Evolutionary conservation across 1,140 invertebrate species (phyloP).

Genomic region (Calephelis nemesis): DNA sequence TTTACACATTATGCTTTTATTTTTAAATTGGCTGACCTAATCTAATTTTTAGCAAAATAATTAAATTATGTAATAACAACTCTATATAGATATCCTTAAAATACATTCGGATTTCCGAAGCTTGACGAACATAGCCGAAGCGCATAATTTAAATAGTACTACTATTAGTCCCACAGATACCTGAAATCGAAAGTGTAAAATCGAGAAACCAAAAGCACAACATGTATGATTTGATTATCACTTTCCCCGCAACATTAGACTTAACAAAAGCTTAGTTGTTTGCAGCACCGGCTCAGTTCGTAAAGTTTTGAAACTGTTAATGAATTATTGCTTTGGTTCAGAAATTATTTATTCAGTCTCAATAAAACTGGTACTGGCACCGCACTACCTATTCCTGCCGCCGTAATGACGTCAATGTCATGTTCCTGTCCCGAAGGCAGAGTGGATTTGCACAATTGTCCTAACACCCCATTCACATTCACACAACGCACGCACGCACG

Average conservation of each 20-base stretch:
- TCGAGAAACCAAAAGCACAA: background rate
- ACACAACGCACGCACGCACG: no score
- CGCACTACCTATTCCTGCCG: no score
- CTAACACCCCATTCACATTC: no score
- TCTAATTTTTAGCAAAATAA: no score
- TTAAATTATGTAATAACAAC: no score
- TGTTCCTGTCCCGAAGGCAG: no score
- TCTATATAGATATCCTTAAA: background rate
- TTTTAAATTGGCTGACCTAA: no score
- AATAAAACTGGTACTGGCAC: no score
- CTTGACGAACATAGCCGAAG: background rate
- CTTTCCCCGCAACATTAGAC: background rate
- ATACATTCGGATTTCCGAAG: background rate
- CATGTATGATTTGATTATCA: constrained; percentile 2
- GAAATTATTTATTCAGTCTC: background rate
- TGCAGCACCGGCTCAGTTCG: background rate
- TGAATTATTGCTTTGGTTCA: background rate
- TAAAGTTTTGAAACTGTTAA: background rate
- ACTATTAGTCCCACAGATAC: background rate
- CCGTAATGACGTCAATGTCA: no score
- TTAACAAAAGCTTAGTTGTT: constrained; percentile 1
- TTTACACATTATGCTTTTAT: no score
- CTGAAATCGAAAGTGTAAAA: constrained; percentile 1
- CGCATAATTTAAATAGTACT: no score
- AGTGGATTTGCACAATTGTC: no score